These are phyloP conservation scores for Cepaea nemoralis DNA, from an alignment of 1,140 invertebrate genomes.

Conservation along the genomic window DNA sequence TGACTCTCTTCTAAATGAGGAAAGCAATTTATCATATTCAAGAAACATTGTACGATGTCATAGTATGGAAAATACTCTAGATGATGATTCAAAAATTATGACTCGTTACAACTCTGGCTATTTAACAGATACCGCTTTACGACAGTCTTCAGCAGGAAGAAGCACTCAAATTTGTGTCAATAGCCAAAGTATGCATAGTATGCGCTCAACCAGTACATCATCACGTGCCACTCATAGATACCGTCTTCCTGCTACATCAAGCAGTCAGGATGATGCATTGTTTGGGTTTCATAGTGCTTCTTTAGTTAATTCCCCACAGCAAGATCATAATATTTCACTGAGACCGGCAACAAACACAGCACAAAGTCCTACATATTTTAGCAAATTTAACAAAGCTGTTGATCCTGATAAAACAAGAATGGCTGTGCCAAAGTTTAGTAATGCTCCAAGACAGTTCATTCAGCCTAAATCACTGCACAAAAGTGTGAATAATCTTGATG, in stretches of 20 bases:
- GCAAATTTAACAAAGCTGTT: not conserved
- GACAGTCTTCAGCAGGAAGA: conserved; percentile 30
- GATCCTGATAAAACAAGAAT: not conserved
- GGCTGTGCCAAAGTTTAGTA: not conserved
- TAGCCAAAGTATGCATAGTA: not conserved
- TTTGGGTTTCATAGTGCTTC: not conserved
- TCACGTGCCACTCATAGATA: not conserved
- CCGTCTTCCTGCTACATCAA: conserved; percentile 19
- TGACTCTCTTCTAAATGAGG: conserved; percentile 53
- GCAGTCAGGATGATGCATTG: not conserved
- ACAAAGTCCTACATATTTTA: not conserved
- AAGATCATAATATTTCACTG: not conserved
- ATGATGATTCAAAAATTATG: not conserved
- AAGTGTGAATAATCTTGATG: not conserved
- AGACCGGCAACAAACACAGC: not conserved
- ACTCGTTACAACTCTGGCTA: conserved; percentile 33
- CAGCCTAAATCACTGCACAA: not conserved
- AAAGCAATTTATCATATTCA: conserved; percentile 1
- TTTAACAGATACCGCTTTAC: conserved; percentile 38
- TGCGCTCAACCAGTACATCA: conserved; percentile 6
- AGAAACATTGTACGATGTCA: conserved; percentile 44
- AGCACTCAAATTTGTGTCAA: not conserved
- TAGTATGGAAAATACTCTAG: conserved; percentile 50
- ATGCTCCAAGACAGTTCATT: not conserved
- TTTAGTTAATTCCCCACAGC: not conserved